Base-by-base conservation (phyloP, 2,113 vertebrate genomes). In the Todiramphus saurophagus region DNA sequence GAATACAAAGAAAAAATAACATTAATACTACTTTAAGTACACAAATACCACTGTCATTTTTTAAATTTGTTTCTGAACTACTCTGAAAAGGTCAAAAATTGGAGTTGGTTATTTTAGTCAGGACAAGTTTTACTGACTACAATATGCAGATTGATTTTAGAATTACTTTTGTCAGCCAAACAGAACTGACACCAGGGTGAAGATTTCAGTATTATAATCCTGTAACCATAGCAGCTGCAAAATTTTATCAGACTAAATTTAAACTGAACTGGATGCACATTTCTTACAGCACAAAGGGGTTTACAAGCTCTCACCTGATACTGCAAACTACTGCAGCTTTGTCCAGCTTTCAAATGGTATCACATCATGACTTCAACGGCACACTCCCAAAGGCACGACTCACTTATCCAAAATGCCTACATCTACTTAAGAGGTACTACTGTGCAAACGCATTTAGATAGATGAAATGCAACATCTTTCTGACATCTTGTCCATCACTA, bases 291-390 rank as follows among this genome's bases (percentile, higher is more conserved):
- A 79, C 31, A 67, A 84, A 68, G 35, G 25, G 6, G 12, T 85
- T 87, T 37, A 60, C 53, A 79, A 77, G 59, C 9, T 85, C 91
- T 94, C 89, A 94, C 81, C 91, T 92, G 74, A 73, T n/a, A 33
- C 5, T 43, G 44, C 73, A 89, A 41, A 12, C 9, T 67, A 16
- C 53, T 50, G 80, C 37, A 67, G 62, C 48, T 95, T 50, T 75
- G 31, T 66, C n/a, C 83, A 90, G 48, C 24, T 83, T 83, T 53
- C 83, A 78, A 11, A n/a, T 1, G 3, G 24, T 17, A 19, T 10
- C 46, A 48, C 28, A 27, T 7, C 4, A 9, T 2, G 7, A 64
- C 83, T 79, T 51, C 77, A 55, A 2, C 1, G 13, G 28, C 72
- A 53, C 12, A 60, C 2, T 3, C 21, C 44, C 63, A 44, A 73